A percentile compares a stretch with the other conserved stretches of the same genome.
Conservation (phyloP, 92 coral and sea anemone genomes). For the Phenganax marumi region DNA sequence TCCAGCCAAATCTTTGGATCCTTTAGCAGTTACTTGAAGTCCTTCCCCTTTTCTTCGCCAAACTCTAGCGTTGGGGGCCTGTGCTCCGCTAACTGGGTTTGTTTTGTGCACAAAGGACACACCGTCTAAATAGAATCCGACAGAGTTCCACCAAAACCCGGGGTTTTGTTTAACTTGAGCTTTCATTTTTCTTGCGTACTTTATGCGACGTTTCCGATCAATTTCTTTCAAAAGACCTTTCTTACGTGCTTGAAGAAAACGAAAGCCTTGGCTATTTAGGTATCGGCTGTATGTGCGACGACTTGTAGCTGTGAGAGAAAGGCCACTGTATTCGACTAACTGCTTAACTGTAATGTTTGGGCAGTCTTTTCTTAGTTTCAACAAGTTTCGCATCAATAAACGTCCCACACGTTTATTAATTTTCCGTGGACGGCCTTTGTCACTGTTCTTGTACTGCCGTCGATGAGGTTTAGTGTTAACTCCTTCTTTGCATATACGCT, state of each 20-base stretch:
- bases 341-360: slow-evolving; percentile 50
- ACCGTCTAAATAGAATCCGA: slow-evolving; percentile 50
- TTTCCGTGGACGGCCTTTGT: slow-evolving; percentile 23
- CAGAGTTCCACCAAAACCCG: slow-evolving; percentile 45
- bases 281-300: slow-evolving; percentile 38
- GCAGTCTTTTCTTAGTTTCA: not conserved
- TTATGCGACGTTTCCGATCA: slow-evolving; percentile 10
- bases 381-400: not conserved
- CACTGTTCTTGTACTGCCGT: not conserved
- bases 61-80: slow-evolving; percentile 40
- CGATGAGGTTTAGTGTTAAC: not conserved
- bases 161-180: slow-evolving; percentile 19
- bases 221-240: slow-evolving; percentile 17
- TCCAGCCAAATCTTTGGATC: slow-evolving; percentile 61
- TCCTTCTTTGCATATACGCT: slow-evolving; percentile 35
- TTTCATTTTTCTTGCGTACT: slow-evolving; percentile 48
- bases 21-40: slow-evolving; percentile 52
- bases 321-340: slow-evolving; percentile 32
- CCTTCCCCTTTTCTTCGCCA: slow-evolving; percentile 62
- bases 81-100: slow-evolving; percentile 43
- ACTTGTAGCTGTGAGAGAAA: slow-evolving; percentile 5
- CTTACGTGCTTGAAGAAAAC: slow-evolving; percentile 30
- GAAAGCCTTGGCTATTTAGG: slow-evolving; percentile 32
- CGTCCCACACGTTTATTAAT: slow-evolving; percentile 7
- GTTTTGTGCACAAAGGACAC: slow-evolving; percentile 51